Conservation (phyloP, 1,140 invertebrate species). For the Drosophila melanica region DNA sequence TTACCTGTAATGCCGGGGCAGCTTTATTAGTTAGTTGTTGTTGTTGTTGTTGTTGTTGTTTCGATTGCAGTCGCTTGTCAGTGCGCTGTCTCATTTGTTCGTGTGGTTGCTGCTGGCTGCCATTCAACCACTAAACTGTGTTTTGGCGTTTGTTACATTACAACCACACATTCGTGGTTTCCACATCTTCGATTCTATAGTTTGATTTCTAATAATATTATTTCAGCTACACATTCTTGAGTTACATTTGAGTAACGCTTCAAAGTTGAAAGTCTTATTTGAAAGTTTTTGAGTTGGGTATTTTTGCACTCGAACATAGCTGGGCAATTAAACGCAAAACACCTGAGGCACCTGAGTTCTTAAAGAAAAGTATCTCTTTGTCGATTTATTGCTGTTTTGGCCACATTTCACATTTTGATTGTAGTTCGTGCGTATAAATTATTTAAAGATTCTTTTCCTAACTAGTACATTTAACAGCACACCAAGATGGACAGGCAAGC, state of each 20-base stretch:
- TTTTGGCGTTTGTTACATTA: constrained; percentile 77
- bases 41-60: constrained; percentile 13
- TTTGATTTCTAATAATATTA: constrained; percentile 74
- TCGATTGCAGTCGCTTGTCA: constrained; percentile 39
- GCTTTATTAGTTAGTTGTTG: constrained; percentile 66
- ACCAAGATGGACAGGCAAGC: background rate
- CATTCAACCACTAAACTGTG: constrained; percentile 78
- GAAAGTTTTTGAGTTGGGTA: background rate
- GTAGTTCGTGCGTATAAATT: constrained; percentile 50
- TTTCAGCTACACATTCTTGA: constrained; percentile 23
- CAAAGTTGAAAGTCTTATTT: constrained; percentile 1
- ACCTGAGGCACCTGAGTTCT: background rate
- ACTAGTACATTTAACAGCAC: constrained; percentile 45
- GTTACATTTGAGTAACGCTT: background rate
- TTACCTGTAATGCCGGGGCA: constrained; percentile 51
- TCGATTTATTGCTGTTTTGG: constrained; percentile 39
- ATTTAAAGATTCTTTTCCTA: constrained; percentile 61
- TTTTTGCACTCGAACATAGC: background rate
- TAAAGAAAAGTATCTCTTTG: constrained; percentile 17
- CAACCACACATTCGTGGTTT: constrained; percentile 69
- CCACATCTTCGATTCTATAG: constrained; percentile 67
- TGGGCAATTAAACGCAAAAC: background rate
- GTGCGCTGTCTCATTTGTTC: constrained; percentile 36
- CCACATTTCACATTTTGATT: constrained; percentile 26
- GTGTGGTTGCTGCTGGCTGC: constrained; percentile 62